Evolutionary conservation across 2,797 vertebrate genomes (phyloP), one percentile per base, ranked within the genome.

Genomic region (Melanotaenia pygmaea): DNA sequence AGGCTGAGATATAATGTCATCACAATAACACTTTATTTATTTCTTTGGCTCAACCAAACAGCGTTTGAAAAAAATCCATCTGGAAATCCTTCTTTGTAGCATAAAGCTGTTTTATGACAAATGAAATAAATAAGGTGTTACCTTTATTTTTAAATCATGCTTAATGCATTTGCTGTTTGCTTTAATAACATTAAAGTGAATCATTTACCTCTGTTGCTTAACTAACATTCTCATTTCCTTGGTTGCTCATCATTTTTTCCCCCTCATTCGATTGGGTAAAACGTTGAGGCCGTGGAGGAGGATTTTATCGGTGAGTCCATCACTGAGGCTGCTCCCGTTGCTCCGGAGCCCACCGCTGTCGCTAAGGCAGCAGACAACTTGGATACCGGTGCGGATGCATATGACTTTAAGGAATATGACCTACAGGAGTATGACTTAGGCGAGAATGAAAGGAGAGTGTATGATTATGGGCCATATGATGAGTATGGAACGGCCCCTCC

Each of bases 401-500:
- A 95, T 74, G 93, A 94, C 87, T 93, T 95, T 92, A 95, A 95
- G 91, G 94, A 95, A 30, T 95, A 94, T 83, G 94, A 94, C 86
- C 90, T 93, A 69, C 94, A 93, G 85, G 94, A 95, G 85, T 94
- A 94, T 83, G 94, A 95, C 88, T 73, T 89, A 82, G 91, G 89
- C 58, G 90, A 88, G 74, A 84, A 90, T 90, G 95, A 94, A 92
- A 92, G 76, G 87, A 94, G 87, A 90, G 94, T 96, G 77, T 98
- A 98, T 95, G 94, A 95, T 83, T 97, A 97, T 91, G 97, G 95
- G 81, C 91, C 94, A 66, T 98, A 98, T 91, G 97, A 98, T 93
- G 97, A 98, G 94, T 98, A 96, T 88, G 97, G 96, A 92, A 94
- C 95, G 73, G 95, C 92, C 83, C 95, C 93, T 85, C 94, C 96